A percentile compares a stretch with the other conserved stretches of the same genome.
Conservation (phyloP, 30 jellyfish, hydroid and myxozoan genomes). For the Mastigias papua region DNA sequence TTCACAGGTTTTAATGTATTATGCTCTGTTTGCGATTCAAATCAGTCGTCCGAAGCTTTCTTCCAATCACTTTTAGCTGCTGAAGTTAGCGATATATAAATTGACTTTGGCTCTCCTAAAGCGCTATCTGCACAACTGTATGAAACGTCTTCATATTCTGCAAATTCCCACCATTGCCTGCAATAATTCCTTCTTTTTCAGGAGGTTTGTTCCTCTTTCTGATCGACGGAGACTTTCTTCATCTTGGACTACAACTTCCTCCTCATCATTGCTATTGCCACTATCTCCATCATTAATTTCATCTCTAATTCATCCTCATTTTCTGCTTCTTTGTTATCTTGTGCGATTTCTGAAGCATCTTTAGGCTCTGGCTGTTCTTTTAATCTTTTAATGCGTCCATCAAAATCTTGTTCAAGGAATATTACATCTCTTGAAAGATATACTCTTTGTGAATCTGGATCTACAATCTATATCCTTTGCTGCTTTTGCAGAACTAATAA, state of each 20-base stretch:
- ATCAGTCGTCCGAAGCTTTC: too few species aligned
- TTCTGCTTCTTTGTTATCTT: background rate
- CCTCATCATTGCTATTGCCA: background rate
- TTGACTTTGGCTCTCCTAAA: conserved; percentile 21
- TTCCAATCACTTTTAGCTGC: too few species aligned
- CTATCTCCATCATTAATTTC: background rate
- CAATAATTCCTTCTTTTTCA: conserved; percentile 5
- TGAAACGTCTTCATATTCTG: background rate
- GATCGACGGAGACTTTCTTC: conserved; percentile 1
- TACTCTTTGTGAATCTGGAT: too few species aligned
- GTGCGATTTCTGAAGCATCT: background rate
- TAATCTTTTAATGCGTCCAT: background rate
- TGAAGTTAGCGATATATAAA: conserved; percentile 10
- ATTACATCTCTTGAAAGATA: too few species aligned
- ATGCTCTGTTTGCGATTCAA: background rate
- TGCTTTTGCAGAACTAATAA: too few species aligned
- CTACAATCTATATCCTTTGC: too few species aligned
- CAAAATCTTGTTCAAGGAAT: too few species aligned
- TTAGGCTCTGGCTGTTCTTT: background rate
- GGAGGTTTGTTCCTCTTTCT: conserved; percentile 24
- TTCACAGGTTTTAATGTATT: conserved; percentile 23
- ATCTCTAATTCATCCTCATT: too few species aligned
- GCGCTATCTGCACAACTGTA: background rate
- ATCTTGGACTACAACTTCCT: background rate
- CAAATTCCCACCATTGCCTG: conserved; percentile 27